Conservation (phyloP, 2,113 vertebrate species). For the Notechis scutatus region DNA sequence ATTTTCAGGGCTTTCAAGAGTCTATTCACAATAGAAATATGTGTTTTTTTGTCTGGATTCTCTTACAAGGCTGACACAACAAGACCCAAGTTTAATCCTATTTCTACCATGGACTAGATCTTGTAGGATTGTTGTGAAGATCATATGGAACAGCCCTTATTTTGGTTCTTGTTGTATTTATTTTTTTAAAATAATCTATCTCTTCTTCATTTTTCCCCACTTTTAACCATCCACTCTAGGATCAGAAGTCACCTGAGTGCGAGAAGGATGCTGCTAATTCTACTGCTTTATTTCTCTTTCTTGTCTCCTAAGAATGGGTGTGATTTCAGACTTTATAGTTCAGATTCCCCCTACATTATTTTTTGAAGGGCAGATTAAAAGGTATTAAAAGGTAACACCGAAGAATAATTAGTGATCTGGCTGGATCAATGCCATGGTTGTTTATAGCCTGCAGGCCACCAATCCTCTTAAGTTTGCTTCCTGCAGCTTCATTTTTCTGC, state of each 20-base stretch:
- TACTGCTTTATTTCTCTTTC: neutral
- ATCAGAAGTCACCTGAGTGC: neutral
- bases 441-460: constrained; percentile 19
- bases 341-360: neutral
- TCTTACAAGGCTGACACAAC: neutral
- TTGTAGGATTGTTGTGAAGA: neutral
- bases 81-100: neutral
- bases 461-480: constrained; percentile 20
- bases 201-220: neutral
- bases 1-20: neutral
- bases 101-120: neutral
- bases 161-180: neutral
- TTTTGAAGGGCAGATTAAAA: constrained; percentile 18
- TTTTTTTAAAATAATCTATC: neutral
- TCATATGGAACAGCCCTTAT: neutral
- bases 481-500: constrained; percentile 18
- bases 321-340: neutral
- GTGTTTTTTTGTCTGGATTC: neutral
- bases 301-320: neutral
- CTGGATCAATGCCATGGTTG: constrained; percentile 21
- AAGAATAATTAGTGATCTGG: constrained; percentile 1
- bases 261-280: neutral
- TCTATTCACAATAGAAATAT: neutral
- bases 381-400: neutral
- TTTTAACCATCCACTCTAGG: neutral